Evolutionary conservation across 2,113 vertebrate genomes (phyloP).

Genomic region (Epinephelus fuscoguttatus): DNA sequence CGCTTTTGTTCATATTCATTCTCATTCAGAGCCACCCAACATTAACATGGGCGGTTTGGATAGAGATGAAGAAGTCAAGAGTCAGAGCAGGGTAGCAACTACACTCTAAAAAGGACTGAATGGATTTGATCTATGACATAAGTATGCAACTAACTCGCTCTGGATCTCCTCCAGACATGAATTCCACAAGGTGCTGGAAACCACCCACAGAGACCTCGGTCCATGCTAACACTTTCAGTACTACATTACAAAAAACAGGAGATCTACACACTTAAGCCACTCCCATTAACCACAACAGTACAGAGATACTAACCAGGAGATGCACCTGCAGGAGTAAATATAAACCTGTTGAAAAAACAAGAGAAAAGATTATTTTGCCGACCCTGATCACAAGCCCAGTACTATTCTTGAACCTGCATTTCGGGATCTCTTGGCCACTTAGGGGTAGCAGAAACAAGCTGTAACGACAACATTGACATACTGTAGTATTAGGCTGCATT

Average conservation of each 20-base stretch:
- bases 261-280: background rate
- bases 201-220: conserved; percentile 32
- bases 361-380: background rate
- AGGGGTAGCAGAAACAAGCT: background rate
- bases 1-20: conserved; percentile 17
- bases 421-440: background rate
- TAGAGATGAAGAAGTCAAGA: conserved; percentile 21
- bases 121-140: conserved; percentile 20
- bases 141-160: conserved; percentile 1
- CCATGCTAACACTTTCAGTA: background rate
- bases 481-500: background rate
- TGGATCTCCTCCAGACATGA: conserved; percentile 31
- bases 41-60: conserved; percentile 9
- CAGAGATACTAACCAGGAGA: background rate
- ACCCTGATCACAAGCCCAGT: background rate
- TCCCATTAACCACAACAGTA: background rate
- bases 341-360: background rate
- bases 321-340: background rate
- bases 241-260: background rate
- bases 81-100: conserved; percentile 41
- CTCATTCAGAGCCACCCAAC: conserved; percentile 36
- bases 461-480: background rate
- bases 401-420: background rate
- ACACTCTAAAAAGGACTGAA: conserved; percentile 27
- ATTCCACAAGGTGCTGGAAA: conserved; percentile 56